phyloP scores from a whole-genome alignment of 2,797 vertebrate species.

The Epinephelus coioides region DNA sequence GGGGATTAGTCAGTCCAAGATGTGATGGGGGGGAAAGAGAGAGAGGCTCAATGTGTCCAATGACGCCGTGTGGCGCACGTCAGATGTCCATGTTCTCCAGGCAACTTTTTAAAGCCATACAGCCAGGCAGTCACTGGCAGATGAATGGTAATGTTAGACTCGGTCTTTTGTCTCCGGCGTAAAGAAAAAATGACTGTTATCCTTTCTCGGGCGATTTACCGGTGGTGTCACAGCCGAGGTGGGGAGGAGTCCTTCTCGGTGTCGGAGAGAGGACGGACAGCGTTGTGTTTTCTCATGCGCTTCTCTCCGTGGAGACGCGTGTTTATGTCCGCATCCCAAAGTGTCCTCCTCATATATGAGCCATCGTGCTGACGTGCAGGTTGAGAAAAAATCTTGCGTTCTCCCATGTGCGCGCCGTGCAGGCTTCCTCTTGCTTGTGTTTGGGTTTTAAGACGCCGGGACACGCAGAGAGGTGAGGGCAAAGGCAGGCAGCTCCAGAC shows the following conservation, averaged over 20 bases:
- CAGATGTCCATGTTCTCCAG: slow-evolving; percentile 81
- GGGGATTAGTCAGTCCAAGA: slow-evolving; percentile 65
- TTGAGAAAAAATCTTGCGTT: slow-evolving; percentile 51
- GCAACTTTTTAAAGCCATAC: slow-evolving; percentile 84
- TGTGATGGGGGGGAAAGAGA: slow-evolving; percentile 58
- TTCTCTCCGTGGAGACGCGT: slow-evolving; percentile 73
- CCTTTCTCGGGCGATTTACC: slow-evolving; percentile 59
- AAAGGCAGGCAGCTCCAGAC: slow-evolving; percentile 84
- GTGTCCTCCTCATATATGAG: slow-evolving; percentile 80
- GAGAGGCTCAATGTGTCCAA: slow-evolving; percentile 71
- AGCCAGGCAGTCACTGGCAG: slow-evolving; percentile 48
- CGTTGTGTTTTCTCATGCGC: slow-evolving; percentile 71
- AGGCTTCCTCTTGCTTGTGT: slow-evolving; percentile 73
- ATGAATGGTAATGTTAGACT: slow-evolving; percentile 22
- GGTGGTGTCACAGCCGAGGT: slow-evolving; percentile 77
- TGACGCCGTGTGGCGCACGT: slow-evolving; percentile 79
- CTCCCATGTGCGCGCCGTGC: slow-evolving; percentile 80
- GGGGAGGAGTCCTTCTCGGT: slow-evolving; percentile 82
- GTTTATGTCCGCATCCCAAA: slow-evolving; percentile 79
- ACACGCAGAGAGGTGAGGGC: slow-evolving; percentile 77
- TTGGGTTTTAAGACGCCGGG: slow-evolving; percentile 79
- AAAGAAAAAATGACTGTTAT: slow-evolving; percentile 49
- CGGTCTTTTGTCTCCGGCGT: slow-evolving; percentile 44
- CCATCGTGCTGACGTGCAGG: slow-evolving; percentile 62
- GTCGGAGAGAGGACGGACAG: slow-evolving; percentile 63